These are phyloP conservation scores for Pseudomugil tenellus DNA, from an alignment of 2,797 vertebrate genomes.

Conservation along the genomic window DNA sequence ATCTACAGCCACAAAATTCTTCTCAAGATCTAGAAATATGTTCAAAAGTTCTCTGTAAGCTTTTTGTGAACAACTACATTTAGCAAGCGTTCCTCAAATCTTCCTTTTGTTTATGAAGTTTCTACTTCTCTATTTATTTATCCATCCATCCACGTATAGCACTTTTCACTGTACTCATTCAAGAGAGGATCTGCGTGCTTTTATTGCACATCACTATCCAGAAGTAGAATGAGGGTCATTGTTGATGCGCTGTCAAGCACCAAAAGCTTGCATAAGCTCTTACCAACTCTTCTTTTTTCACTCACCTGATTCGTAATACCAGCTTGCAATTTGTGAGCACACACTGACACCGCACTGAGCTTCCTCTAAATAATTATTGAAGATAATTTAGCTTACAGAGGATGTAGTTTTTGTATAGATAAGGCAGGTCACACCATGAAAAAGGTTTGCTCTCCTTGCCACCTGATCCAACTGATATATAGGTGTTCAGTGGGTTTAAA, in stretches of 20 bases:
- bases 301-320: neutral
- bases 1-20: neutral
- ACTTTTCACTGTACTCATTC: neutral
- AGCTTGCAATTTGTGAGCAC: neutral
- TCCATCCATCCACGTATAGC: neutral
- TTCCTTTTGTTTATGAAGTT: neutral
- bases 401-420: neutral
- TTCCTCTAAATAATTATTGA: neutral
- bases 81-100: neutral
- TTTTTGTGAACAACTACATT: conserved; percentile 3
- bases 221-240: neutral
- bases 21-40: conserved; percentile 8
- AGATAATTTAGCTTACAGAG: neutral
- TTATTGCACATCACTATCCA: neutral
- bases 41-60: neutral
- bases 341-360: neutral
- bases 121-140: neutral
- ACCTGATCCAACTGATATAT: no score
- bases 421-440: neutral
- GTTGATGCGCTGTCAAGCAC: no score
- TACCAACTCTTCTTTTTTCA: no score
- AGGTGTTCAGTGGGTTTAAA: neutral
- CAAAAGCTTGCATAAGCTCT: no score
- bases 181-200: neutral
- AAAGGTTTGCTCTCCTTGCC: neutral